Base-by-base conservation (phyloP, 2,888 invertebrate species). In the Chymomyza procnemis region DNA sequence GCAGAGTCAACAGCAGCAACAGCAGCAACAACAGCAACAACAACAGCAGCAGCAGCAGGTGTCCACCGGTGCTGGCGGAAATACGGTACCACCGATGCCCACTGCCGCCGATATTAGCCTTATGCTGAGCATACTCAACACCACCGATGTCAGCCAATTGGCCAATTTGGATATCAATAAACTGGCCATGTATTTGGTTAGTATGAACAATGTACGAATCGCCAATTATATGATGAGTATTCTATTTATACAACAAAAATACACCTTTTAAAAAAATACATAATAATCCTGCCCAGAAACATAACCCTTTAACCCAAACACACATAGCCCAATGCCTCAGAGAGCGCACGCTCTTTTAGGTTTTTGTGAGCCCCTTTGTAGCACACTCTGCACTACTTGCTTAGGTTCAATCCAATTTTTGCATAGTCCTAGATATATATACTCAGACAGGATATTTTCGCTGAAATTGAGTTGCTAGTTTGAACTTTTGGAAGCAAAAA, bases 151-250 rank as follows among this genome's bases (percentile, higher is more conserved):
- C 85, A 92, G 91, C 76, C 93, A 93, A 88, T 92, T 94, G 90
- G 94, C 94, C 89, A 94, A 94, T 91, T 94, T 94, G 94, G 95
- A 95, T 90, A 92, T 94, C 84, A 94, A 94, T 90, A 94, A 94
- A 90, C 92, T 95, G 89, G 93, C 95, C 86, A 93, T 94, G 92
- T 94, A 94, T 90, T 92, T 95, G 93, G 95, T 95, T 91, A 93
- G 93, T 93, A 92, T 90, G 82, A 88, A 88, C 85, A 88, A 88
- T 89, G 88, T 86, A 85, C 87, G 81, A 75, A 79, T 75, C 69
- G 71, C 72, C 75, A 73, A 78, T 71, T 71, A 64, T 71, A 57
- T 71, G 74, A 74, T 79, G 73, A 78, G 73, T 75, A 77, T 73
- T 66, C 9, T 41, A 41, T 41, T 41, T 41, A 41, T 41, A 41